Base-by-base conservation (phyloP, 2,888 invertebrate genomes). In the Drosophila quinaria region DNA sequence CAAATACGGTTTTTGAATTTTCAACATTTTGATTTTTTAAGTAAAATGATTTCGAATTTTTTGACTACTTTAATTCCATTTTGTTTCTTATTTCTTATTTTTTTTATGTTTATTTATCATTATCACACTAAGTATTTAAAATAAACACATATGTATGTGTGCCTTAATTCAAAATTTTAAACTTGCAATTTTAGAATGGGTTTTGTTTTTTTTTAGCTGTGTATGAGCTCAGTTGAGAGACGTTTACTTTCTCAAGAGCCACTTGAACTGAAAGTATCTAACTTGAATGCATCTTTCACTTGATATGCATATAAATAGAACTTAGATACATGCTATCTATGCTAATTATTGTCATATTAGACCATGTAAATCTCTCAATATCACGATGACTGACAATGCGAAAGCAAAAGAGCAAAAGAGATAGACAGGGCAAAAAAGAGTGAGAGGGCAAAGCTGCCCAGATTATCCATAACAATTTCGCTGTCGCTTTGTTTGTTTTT, bases 401-500 rank as follows among this genome's bases (percentile, higher is more conserved):
- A 51, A 39, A 65, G 37, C 39, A 31, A 22, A 46, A 50, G 50
- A 70, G 39, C 39, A 31, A 22, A 46, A 50, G 29, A 15, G 47
- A 47, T 29, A 29, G 29, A 29, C 8, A 2, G n/a, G 8, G 2
- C 11, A 19, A 5, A 2, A n/a, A n/a, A 46, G 22, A 15, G 33
- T n/a, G 19, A 39, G 37, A 25, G 11, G 4, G 13, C 25, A 17
- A 42, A 13, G 25, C 25, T 15, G 13, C 50, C 19, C 31, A 13
- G 13, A 13, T 29, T 56, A 55, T 54, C 46, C 46, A 49, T 60
- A 59, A 46, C 60, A 62, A 68, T 71, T 52, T 58, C 49, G 29
- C 47, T 54, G 39, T 63, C 41, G 64, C 64, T 72, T 77, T 83
- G 83, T 81, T 87, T 87, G 83, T 81, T 87, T 87, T 80, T 78